These are phyloP conservation scores for Rhodeus uyekii DNA, from an alignment of 2,797 vertebrate genomes.

Conservation along the genomic window DNA sequence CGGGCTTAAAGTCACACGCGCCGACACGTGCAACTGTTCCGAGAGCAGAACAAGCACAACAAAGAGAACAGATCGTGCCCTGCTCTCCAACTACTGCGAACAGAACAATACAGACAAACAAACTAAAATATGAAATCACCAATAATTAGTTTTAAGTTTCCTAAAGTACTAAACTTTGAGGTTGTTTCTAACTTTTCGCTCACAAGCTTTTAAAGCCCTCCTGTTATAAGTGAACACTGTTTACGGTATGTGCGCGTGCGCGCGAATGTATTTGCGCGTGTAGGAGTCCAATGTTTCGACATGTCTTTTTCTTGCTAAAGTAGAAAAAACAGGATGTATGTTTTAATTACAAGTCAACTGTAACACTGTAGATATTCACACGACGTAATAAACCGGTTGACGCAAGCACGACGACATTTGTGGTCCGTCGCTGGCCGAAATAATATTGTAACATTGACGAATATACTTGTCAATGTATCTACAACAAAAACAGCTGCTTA, in stretches of 20 bases:
- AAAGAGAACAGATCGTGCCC: conserved; percentile 67
- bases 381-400: neutral
- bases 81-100: neutral
- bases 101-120: neutral
- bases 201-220: neutral
- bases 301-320: neutral
- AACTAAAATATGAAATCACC: too few species aligned
- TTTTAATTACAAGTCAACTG: neutral
- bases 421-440: neutral
- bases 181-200: conserved; percentile 3
- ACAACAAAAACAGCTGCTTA: neutral
- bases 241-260: neutral
- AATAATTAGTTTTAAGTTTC: neutral
- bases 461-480: neutral
- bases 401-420: neutral
- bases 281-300: neutral
- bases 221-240: neutral
- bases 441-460: neutral
- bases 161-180: neutral
- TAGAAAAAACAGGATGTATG: neutral
- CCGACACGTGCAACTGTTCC: conserved; percentile 76
- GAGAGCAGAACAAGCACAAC: conserved; percentile 71
- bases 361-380: neutral
- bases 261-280: neutral
- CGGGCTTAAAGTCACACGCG: conserved; percentile 72